These are phyloP conservation scores for Phengaris alcon DNA, from an alignment of 2,888 invertebrate genomes.

Conservation along the genomic window DNA sequence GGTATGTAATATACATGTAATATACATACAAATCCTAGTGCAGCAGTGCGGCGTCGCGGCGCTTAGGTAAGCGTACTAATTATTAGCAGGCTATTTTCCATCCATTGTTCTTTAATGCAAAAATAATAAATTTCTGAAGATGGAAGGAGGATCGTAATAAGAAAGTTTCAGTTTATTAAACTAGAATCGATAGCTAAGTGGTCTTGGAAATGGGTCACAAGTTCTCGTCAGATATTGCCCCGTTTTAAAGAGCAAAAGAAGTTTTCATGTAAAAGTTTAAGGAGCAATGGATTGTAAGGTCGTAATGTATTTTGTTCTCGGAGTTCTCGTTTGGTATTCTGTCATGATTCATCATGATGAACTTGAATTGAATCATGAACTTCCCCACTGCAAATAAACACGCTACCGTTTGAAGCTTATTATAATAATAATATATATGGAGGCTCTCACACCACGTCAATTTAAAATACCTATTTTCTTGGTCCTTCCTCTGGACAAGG, in stretches of 20 bases:
- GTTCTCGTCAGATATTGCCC: slow-evolving; percentile 5
- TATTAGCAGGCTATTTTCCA: too few relatives aligned
- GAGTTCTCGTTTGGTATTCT: background rate
- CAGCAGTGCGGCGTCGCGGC: too few relatives aligned
- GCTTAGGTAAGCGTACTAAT: too few relatives aligned
- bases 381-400: too few relatives aligned
- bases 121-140: background rate
- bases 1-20: too few relatives aligned
- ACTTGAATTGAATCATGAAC: too few relatives aligned
- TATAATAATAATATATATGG: too few relatives aligned
- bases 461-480: too few relatives aligned
- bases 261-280: slow-evolving; percentile 22
- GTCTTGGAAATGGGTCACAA: slow-evolving; percentile 11
- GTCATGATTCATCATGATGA: background rate
- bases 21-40: too few relatives aligned
- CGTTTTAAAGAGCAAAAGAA: slow-evolving; percentile 11
- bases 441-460: too few relatives aligned
- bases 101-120: background rate
- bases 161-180: slow-evolving; percentile 18
- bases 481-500: too few relatives aligned
- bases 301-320: background rate
- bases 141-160: background rate
- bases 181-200: slow-evolving; percentile 22
- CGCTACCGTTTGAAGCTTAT: too few relatives aligned
- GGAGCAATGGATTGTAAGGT: slow-evolving; percentile 16